Base-by-base conservation (phyloP, 1,140 invertebrate species). In the Lepidostoma basale region DNA sequence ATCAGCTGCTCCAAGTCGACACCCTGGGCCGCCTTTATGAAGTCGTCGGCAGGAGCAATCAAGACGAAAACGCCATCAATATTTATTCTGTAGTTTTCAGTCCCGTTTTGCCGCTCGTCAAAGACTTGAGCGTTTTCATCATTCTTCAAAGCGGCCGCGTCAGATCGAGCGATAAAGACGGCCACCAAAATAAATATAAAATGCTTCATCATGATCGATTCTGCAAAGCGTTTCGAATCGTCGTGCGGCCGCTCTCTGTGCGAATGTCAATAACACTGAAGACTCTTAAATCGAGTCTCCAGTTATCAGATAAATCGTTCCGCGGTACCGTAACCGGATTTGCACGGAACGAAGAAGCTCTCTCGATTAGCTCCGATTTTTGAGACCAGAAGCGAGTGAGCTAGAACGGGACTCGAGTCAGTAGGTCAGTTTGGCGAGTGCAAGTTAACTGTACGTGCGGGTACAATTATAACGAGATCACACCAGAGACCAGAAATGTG, bases 101-200 rank as follows among this genome's bases (percentile, higher is more conserved):
- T 84, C 1, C 89, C 89, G 69, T 90, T 90, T 76, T 91, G 89
- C 23, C 88, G 76, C 74, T 90, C 88, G 77, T 91, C 89, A 75
- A 86, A 88, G 62, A 82, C 79, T 54, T 77, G 75, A 5, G 76
- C 74, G 3, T 59, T 25, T 16, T 20, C 22, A 2, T 12, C 44
- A n/a, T 59, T 49, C 4, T 49, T 70, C 0, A 74, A 62, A 0
- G 79, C 75, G 3, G 80, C 78, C 0, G 77, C 76, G 28, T 8
- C 0, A 22, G 69, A 66, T 0, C 26, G 22, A n/a, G 73, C 67
- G 16, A 74, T 16, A 18, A 76, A 42, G 56, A 68, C 72, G 22
- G 74, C 69, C 9, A 78, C 20, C 23, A 47, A 45, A 28, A 56
- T 12, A 16, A 33, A 40, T 10, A 36, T 33, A 3, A 47, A 47